phyloP scores from a whole-genome alignment of 2,888 invertebrate species.

The Thyatira batis region DNA sequence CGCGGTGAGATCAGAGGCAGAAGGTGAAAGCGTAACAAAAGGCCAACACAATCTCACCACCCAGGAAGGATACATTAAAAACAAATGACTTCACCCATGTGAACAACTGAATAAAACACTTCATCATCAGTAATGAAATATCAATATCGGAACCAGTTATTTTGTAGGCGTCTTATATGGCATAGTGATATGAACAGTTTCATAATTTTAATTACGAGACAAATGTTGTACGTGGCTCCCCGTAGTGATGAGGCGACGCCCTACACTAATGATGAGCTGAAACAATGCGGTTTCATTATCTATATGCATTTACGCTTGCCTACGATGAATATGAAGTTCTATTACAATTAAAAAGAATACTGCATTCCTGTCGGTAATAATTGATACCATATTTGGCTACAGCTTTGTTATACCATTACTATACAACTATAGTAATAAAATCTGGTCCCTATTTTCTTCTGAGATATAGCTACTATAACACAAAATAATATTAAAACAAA shows the following conservation, averaged over 20 bases:
- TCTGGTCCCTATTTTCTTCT: no score
- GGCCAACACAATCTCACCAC: background rate
- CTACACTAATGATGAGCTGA: conserved; percentile 49
- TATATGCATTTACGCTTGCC: conserved; percentile 7
- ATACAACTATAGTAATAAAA: no score
- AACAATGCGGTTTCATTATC: conserved; percentile 58
- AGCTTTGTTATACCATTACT: no score
- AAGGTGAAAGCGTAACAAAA: background rate
- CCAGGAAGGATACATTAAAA: conserved; percentile 10
- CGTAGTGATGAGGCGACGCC: conserved; percentile 43
- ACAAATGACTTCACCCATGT: conserved; percentile 27
- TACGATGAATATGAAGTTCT: background rate
- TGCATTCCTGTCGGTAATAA: no score
- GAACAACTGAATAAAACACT: conserved; percentile 35
- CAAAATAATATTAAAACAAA: no score
- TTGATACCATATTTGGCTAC: no score
- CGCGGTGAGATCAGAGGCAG: background rate
- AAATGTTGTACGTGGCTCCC: conserved; percentile 64
- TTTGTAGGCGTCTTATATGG: conserved; percentile 51
- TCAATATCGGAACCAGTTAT: conserved; percentile 57
- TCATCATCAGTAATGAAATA: conserved; percentile 30
- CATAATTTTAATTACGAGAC: conserved; percentile 73
- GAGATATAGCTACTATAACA: no score
- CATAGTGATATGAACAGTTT: conserved; percentile 48
- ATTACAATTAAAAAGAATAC: no score